Evolutionary conservation across 2,113 vertebrate species (phyloP).

Genomic region (Hyaena hyaena): DNA sequence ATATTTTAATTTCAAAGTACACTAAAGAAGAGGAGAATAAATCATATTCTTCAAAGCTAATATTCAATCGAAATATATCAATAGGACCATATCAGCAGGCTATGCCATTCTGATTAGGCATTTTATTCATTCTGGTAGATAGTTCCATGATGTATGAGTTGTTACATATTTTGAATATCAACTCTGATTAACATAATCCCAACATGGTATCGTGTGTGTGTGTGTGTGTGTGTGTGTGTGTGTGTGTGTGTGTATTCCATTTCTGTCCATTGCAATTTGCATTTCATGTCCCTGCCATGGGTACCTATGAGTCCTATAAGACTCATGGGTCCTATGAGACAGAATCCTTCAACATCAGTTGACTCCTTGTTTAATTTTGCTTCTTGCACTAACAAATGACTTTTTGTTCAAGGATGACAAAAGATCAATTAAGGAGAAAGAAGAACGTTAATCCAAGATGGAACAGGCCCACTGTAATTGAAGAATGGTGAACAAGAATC

Average conservation of each 20-base stretch:
- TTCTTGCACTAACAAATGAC: conserved; percentile 49
- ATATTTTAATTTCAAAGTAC: conserved; percentile 34
- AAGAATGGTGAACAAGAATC: conserved; percentile 64
- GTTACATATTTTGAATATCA: conserved; percentile 3
- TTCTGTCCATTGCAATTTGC: not conserved
- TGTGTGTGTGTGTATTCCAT: not conserved
- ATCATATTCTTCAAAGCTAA: not conserved
- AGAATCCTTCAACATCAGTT: conserved; percentile 5
- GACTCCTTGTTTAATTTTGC: conserved; percentile 50
- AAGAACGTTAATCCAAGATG: conserved; percentile 62
- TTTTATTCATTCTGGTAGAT: not conserved
- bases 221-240: not conserved
- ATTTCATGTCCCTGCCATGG: not conserved
- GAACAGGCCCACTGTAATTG: conserved; percentile 60
- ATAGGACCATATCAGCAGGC: not conserved
- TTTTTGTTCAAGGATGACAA: conserved; percentile 69
- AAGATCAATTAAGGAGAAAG: conserved; percentile 67
- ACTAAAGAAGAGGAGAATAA: not conserved
- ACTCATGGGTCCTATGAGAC: not conserved
- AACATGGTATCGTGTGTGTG: rapidly evolving
- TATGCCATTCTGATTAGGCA: not conserved
- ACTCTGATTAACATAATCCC: not conserved
- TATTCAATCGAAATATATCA: not conserved
- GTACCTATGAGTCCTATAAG: not conserved
- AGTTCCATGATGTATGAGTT: not conserved